Conservation (phyloP, 2,113 vertebrate species). For the Gallinago paraguaiae region DNA sequence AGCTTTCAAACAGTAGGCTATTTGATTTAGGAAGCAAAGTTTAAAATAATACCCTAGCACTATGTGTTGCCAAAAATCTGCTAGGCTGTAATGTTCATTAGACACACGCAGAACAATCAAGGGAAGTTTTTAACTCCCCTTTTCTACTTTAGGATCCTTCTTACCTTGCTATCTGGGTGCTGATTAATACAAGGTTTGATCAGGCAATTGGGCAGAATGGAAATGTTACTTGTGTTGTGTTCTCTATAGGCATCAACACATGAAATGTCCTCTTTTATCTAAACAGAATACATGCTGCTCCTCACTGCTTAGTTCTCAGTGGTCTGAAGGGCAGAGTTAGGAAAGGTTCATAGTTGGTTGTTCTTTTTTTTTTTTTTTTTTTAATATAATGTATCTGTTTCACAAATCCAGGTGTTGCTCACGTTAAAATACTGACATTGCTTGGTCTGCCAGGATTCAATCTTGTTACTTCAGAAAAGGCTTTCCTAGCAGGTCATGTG, state of each 20-base stretch:
- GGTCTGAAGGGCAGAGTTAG: background rate
- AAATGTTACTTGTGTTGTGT: background rate
- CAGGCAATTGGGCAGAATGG: background rate
- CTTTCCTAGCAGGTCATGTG: background rate
- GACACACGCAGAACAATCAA: background rate
- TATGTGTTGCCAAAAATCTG: background rate
- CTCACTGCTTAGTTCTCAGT: background rate
- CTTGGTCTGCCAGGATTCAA: background rate
- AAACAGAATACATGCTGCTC: background rate
- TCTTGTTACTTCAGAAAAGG: background rate
- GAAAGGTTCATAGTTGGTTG: background rate
- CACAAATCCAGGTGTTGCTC: background rate
- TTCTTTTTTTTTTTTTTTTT: background rate
- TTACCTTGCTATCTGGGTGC: background rate
- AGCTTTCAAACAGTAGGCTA: conserved; percentile 45
- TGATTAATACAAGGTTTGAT: background rate
- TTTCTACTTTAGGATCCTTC: background rate
- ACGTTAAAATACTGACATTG: background rate
- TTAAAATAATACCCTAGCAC: conserved; percentile 32
- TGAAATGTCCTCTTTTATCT: background rate
- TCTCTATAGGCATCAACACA: background rate
- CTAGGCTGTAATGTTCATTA: background rate
- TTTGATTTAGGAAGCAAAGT: conserved; percentile 53
- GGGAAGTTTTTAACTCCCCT: background rate
- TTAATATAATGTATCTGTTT: background rate